phyloP scores from a whole-genome alignment of 2,113 vertebrate species.

The Upupa epops region DNA sequence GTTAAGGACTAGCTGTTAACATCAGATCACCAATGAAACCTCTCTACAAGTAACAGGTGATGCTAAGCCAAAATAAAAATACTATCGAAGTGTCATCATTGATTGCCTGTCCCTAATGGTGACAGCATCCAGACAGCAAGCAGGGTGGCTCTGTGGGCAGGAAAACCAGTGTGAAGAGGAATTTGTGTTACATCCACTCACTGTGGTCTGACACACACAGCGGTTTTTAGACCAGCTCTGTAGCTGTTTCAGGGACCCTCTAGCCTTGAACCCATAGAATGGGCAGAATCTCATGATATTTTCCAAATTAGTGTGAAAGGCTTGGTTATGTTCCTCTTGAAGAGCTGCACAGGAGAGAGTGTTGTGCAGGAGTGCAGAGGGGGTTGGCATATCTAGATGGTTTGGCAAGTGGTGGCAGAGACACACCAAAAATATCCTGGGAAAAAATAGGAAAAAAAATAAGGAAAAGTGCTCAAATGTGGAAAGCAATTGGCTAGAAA shows the following conservation, averaged over 20 bases:
- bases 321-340: not conserved
- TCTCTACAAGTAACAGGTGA: not conserved
- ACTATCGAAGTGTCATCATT: not conserved
- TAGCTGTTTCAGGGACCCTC: not conserved
- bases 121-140: not conserved
- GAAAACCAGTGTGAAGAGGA: not conserved
- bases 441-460: not conserved
- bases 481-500: not conserved
- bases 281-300: not conserved
- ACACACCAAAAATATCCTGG: not conserved
- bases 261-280: not conserved
- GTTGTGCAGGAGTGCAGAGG: not conserved
- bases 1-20: not conserved
- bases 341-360: rapidly evolving
- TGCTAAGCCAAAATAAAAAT: not conserved
- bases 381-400: not conserved
- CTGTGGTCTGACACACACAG: not conserved
- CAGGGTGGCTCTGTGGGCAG: not conserved
- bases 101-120: not conserved
- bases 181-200: not conserved
- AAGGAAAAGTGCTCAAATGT: not conserved
- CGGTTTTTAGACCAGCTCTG: not conserved
- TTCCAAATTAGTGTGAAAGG: not conserved
- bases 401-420: not conserved
- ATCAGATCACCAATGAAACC: not conserved